A percentile compares a stretch with the other conserved stretches of the same genome.
Conservation (phyloP, 2,888 invertebrate species). For the Ganaspis brasiliensis region DNA sequence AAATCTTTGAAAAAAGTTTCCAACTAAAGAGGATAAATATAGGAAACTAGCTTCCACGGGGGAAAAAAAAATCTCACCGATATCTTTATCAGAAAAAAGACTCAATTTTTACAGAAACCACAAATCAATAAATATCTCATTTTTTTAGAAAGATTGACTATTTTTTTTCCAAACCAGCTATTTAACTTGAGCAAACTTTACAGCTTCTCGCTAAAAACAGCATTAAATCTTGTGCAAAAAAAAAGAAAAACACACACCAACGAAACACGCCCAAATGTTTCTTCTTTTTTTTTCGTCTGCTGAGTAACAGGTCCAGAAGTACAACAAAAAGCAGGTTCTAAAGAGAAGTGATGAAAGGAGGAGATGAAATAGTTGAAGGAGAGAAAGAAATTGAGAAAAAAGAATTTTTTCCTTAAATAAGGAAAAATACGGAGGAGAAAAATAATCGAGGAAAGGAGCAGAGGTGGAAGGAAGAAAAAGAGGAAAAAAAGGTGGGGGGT, state of each 20-base stretch:
- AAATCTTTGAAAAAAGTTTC: conserved; percentile 18
- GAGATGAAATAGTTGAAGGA: conserved; percentile 34
- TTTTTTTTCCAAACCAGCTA: too few relatives aligned
- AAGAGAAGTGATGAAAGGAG: conserved; percentile 45
- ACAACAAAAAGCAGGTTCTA: conserved; percentile 1
- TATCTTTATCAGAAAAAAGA: conserved; percentile 1
- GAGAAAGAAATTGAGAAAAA: conserved; percentile 45
- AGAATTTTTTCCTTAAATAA: conserved; percentile 38
- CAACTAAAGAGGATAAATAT: conserved; percentile 10
- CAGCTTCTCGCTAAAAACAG: background rate
- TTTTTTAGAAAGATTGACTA: too few relatives aligned
- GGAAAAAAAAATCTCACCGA: background rate
- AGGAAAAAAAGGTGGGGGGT: conserved; percentile 43
- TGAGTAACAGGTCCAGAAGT: background rate
- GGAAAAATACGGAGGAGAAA: conserved; percentile 40
- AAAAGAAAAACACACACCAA: background rate
- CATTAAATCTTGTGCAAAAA: background rate
- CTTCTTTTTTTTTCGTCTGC: background rate
- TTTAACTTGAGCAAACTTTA: too few relatives aligned
- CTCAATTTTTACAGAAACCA: background rate
- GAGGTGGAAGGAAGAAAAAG: conserved; percentile 38
- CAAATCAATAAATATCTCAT: background rate
- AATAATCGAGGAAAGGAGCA: conserved; percentile 14
- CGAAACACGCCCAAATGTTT: background rate
- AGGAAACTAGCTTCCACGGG: conserved; percentile 1